Conservation (phyloP, 2,888 invertebrate species). For the Coremacera marginata region DNA sequence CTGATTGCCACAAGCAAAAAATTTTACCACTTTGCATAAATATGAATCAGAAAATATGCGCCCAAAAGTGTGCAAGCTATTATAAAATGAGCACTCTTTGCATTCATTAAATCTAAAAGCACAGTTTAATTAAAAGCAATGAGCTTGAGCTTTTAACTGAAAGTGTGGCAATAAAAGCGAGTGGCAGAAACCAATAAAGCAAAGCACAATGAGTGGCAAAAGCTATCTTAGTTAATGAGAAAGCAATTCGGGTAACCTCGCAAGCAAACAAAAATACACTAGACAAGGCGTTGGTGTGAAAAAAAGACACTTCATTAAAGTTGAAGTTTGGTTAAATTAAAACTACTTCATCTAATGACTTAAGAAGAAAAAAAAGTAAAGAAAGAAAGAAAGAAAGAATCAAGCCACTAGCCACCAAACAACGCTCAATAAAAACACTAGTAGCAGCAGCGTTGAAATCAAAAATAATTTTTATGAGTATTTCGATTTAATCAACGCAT, state of each 20-base stretch:
- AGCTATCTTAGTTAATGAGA: constrained; percentile 15
- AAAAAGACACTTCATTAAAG: not conserved
- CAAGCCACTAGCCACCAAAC: too few species aligned
- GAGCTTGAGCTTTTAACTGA: constrained; percentile 2
- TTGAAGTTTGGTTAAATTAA: not conserved
- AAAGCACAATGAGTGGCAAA: constrained; percentile 9
- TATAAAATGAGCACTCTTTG: not conserved
- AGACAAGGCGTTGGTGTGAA: not conserved
- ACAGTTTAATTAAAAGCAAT: constrained; percentile 25
- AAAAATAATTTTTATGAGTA: too few species aligned
- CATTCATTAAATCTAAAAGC: constrained; percentile 4
- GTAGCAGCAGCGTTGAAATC: too few species aligned
- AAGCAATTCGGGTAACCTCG: constrained; percentile 4
- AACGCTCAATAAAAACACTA: too few species aligned
- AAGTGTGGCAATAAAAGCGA: not conserved
- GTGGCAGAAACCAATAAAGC: constrained; percentile 13
- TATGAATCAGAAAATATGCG: not conserved
- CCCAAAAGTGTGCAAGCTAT: constrained; percentile 19
- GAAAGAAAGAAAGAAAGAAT: too few species aligned
- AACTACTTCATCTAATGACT: too few species aligned
- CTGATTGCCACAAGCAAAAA: not conserved
- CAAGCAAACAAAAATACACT: not conserved
- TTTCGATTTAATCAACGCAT: too few species aligned
- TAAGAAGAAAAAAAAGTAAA: too few species aligned
- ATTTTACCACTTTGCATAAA: not conserved